These are phyloP conservation scores for Brachionus rotundiformis DNA, from an alignment of 1,140 invertebrate species.

Conservation along the genomic window DNA sequence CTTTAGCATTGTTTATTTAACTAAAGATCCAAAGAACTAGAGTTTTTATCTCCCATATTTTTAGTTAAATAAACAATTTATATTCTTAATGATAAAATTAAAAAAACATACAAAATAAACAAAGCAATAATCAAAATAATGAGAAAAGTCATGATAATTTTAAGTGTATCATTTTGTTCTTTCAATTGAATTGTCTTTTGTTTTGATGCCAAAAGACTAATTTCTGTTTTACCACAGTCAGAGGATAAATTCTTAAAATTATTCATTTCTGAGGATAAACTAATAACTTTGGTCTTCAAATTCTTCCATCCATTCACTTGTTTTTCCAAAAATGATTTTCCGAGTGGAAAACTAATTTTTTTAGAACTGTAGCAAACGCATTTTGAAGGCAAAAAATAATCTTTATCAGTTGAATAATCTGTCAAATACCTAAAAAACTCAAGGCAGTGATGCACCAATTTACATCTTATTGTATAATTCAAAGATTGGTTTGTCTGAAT, in stretches of 20 bases:
- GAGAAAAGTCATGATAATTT: neutral
- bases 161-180: slow-evolving; percentile 3
- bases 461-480: neutral
- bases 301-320: neutral
- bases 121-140: neutral
- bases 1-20: too few relatives aligned
- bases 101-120: neutral
- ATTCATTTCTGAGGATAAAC: neutral
- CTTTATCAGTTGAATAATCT: neutral
- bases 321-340: slow-evolving; percentile 17
- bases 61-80: neutral
- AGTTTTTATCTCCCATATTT: neutral
- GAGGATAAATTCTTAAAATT: neutral
- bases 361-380: neutral
- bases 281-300: neutral
- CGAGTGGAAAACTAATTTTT: neutral
- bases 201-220: neutral
- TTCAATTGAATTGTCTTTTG: neutral
- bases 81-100: neutral
- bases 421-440: slow-evolving; percentile 25
- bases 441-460: neutral
- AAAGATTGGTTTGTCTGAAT: neutral
- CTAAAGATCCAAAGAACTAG: neutral
- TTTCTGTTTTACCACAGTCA: neutral
- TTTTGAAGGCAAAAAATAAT: slow-evolving; percentile 6